These are phyloP conservation scores for Triplophysa dalaica DNA, from an alignment of 2,113 vertebrate species.

Conservation along the genomic window DNA sequence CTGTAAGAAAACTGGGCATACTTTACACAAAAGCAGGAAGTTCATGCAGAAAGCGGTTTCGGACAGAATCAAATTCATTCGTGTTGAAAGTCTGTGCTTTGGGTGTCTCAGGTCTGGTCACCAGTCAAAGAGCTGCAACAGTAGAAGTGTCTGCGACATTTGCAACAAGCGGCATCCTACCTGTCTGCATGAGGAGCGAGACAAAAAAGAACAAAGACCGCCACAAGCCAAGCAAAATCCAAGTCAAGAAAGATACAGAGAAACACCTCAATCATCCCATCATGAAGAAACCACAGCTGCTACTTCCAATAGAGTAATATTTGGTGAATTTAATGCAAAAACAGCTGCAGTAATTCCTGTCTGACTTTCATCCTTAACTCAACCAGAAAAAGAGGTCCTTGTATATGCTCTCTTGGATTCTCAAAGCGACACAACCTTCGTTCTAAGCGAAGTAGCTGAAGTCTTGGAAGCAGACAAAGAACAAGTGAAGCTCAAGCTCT, in stretches of 20 bases:
- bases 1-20: neutral
- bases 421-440: neutral
- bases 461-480: neutral
- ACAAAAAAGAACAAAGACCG: no score
- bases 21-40: conserved; percentile 12
- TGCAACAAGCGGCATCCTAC: neutral
- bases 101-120: neutral
- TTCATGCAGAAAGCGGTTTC: conserved; percentile 2
- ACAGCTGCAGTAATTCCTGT: neutral
- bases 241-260: neutral
- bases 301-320: neutral
- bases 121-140: neutral
- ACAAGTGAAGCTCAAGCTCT: conserved; percentile 28
- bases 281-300: neutral
- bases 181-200: neutral
- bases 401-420: neutral
- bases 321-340: neutral
- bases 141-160: neutral
- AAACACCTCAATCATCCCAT: neutral
- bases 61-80: conserved; percentile 8
- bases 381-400: neutral
- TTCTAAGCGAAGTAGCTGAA: neutral
- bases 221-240: no score
- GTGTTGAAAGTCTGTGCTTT: neutral
- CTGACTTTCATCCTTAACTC: neutral